A percentile compares a stretch with the other conserved stretches of the same genome.
These are phyloP conservation scores for Cotesia chilonis DNA, from an alignment of 1,140 invertebrate species.

Conservation along the genomic window DNA sequence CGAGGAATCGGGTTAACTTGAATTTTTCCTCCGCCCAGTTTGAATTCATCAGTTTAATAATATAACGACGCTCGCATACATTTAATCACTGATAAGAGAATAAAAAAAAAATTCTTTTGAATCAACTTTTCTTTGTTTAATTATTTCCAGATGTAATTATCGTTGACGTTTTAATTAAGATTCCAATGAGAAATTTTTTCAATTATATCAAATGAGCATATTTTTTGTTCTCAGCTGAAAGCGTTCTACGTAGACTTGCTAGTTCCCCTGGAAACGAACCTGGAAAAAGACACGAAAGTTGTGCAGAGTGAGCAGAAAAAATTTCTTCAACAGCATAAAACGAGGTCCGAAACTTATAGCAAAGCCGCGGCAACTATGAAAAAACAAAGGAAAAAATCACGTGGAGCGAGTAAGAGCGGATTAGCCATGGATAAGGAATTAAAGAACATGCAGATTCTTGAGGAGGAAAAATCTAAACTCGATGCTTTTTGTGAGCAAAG, in stretches of 20 bases:
- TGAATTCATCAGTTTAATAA: no score
- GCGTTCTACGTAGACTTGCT: constrained; percentile 93
- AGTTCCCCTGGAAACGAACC: constrained; percentile 89
- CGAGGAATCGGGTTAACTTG: no score
- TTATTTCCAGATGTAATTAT: no score
- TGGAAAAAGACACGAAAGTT: constrained; percentile 93
- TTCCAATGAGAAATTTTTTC: constrained; percentile 20
- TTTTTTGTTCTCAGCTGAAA: constrained; percentile 74
- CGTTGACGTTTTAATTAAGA: no score
- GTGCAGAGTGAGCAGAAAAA: constrained; percentile 92
- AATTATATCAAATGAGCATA: constrained; percentile 36
- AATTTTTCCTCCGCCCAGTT: no score
- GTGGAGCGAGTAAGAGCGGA: constrained; percentile 78
- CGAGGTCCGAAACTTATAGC: constrained; percentile 85
- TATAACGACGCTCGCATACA: no score
- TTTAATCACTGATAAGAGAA: no score
- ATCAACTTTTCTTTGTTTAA: no score
- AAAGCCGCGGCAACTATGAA: constrained; percentile 89
- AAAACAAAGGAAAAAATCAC: constrained; percentile 87
- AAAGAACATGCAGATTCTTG: constrained; percentile 89
- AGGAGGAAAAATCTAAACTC: constrained; percentile 89
- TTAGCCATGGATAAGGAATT: constrained; percentile 88
- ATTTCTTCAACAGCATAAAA: constrained; percentile 89
- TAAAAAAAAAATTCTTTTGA: no score
- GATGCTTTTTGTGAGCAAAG: constrained; percentile 91